Conservation (phyloP, 2,888 invertebrate genomes). For the Rugalucina vietnamica region DNA sequence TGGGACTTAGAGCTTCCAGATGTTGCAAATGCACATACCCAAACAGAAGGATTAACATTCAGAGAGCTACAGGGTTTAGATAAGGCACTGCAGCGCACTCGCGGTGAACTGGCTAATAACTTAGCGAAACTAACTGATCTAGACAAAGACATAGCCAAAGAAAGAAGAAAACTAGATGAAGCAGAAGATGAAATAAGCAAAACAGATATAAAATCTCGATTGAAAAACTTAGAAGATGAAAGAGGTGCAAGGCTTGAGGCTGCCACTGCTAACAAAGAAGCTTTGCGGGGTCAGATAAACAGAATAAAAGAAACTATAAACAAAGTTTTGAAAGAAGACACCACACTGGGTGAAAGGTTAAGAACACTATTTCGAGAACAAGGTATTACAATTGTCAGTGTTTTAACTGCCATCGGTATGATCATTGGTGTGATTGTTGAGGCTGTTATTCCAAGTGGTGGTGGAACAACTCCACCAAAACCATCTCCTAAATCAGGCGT, state of each 20-base stretch:
- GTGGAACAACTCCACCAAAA: background rate
- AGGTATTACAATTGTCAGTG: background rate
- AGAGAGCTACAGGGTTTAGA: background rate
- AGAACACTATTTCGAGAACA: background rate
- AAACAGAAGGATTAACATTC: background rate
- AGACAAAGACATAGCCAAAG: background rate
- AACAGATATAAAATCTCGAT: background rate
- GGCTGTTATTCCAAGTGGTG: background rate
- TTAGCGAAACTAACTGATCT: background rate
- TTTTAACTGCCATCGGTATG: background rate
- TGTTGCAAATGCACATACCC: too few relatives aligned
- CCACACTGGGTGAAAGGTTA: background rate
- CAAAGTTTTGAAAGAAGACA: background rate
- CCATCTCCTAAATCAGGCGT: background rate
- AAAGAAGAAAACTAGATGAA: background rate
- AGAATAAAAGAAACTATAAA: slow-evolving; percentile 3
- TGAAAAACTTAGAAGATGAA: slow-evolving; percentile 1
- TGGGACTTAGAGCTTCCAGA: background rate
- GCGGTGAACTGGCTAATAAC: background rate
- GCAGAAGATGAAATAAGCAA: background rate
- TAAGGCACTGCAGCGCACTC: background rate
- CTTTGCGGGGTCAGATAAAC: background rate
- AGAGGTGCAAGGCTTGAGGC: slow-evolving; percentile 1
- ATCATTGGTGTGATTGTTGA: background rate
- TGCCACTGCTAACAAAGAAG: background rate